Evolutionary conservation across 2,888 invertebrate genomes (phyloP).

Genomic region (Sussaba pulchella): DNA sequence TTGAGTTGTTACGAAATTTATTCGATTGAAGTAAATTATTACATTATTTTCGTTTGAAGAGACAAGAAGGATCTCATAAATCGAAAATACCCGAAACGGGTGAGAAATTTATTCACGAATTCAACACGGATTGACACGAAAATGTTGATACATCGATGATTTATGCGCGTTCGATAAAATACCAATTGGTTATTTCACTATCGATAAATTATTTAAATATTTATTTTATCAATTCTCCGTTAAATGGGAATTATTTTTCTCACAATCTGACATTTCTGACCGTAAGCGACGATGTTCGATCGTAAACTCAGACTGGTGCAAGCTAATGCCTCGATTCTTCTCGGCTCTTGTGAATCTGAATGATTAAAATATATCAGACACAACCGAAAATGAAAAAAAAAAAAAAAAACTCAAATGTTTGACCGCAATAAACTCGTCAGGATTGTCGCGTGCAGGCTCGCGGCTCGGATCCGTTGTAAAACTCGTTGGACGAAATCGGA

Average conservation of each 20-base stretch:
- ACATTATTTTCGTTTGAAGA: no score
- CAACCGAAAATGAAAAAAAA: neutral
- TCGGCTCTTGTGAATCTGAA: neutral
- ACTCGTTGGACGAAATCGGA: neutral
- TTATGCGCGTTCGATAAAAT: no score
- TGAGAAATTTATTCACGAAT: neutral
- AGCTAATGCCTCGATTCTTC: constrained; percentile 3
- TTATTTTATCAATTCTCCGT: neutral
- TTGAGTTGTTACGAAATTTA: no score
- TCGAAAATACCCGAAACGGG: no score
- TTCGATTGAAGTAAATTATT: no score
- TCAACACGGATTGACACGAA: neutral
- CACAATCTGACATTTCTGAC: neutral
- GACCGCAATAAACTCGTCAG: constrained; percentile 16
- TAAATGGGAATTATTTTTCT: neutral
- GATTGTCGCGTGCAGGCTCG: neutral
- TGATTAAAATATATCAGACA: neutral
- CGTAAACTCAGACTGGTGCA: neutral
- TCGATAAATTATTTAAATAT: neutral
- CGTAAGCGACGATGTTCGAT: no score
- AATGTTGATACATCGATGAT: neutral
- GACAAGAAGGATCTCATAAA: no score
- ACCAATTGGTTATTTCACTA: no score
- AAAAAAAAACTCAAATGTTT: neutral
- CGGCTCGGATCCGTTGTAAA: constrained; percentile 15